Evolutionary conservation across 2,888 invertebrate species (phyloP).

Genomic region (Calliopum simillimum): DNA sequence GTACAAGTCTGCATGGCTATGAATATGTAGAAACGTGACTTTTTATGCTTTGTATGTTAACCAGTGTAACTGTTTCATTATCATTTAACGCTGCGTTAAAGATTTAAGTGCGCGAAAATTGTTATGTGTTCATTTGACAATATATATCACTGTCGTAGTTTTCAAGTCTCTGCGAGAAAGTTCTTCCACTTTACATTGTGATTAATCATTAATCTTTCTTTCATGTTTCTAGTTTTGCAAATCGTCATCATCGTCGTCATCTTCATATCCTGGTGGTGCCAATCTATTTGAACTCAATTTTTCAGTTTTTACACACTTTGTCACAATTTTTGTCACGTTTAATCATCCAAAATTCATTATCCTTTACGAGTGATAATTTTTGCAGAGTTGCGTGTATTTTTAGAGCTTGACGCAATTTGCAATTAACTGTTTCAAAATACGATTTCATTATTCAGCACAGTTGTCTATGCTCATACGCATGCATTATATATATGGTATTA

Average conservation of each 20-base stretch:
- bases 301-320: neutral
- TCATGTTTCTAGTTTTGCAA: neutral
- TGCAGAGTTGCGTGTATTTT: neutral
- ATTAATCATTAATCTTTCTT: slow-evolving; percentile 24
- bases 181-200: neutral
- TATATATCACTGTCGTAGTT: neutral
- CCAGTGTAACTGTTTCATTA: slow-evolving; percentile 33
- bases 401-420: neutral
- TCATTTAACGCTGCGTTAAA: slow-evolving; percentile 43
- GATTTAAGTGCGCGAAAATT: slow-evolving; percentile 42
- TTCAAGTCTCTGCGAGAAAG: neutral
- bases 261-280: neutral
- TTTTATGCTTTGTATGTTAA: neutral
- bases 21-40: neutral
- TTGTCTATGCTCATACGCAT: neutral
- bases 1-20: neutral
- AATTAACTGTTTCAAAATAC: slow-evolving; percentile 24
- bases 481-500: too few species aligned
- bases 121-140: slow-evolving; percentile 40
- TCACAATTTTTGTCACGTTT: neutral
- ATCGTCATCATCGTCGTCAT: neutral
- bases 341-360: neutral
- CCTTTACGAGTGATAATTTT: slow-evolving; percentile 3
- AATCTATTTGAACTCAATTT: neutral
- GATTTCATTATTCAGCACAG: slow-evolving; percentile 8